A percentile compares a stretch with the other conserved stretches of the same genome.
Evolutionary conservation across 2,113 vertebrate genomes (phyloP).

Genomic region (Rhinolophus ferrumequinum): DNA sequence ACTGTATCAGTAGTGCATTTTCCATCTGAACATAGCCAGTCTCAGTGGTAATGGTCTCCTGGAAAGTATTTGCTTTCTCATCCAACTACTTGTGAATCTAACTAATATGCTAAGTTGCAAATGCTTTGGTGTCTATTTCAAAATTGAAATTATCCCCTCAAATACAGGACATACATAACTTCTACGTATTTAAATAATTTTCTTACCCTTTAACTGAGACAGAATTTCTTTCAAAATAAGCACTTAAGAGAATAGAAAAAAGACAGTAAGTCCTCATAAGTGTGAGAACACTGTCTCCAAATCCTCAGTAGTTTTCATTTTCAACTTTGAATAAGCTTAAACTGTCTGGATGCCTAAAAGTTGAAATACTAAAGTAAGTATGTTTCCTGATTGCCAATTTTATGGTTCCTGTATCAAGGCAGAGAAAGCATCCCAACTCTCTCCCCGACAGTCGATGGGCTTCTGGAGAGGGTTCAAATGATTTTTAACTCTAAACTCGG

Average conservation of each 20-base stretch:
- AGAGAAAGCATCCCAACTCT: not conserved
- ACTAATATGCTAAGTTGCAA: not conserved
- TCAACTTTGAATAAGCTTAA: not conserved
- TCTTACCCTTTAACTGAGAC: not conserved
- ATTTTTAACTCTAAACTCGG: not conserved
- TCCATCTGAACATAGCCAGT: not conserved
- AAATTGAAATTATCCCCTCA: not conserved
- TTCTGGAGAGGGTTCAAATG: not conserved
- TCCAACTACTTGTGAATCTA: not conserved
- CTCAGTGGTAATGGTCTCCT: not conserved
- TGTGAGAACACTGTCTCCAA: not conserved
- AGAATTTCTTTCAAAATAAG: not conserved
- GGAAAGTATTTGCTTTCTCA: not conserved
- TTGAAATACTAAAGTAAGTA: not conserved
- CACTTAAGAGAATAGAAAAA: not conserved
- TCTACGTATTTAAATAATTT: slow-evolving; percentile 6
- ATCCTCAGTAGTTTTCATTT: not conserved
- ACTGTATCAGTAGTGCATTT: not conserved
- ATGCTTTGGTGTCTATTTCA: not conserved
- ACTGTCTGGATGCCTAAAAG: not conserved
- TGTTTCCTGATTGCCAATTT: not conserved
- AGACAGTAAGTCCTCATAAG: not conserved
- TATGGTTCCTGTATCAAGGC: not conserved
- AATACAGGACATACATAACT: not conserved
- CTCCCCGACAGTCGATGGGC: not conserved